Base-by-base conservation (phyloP, 2,888 invertebrate genomes). In the Machimus atricapillus region DNA sequence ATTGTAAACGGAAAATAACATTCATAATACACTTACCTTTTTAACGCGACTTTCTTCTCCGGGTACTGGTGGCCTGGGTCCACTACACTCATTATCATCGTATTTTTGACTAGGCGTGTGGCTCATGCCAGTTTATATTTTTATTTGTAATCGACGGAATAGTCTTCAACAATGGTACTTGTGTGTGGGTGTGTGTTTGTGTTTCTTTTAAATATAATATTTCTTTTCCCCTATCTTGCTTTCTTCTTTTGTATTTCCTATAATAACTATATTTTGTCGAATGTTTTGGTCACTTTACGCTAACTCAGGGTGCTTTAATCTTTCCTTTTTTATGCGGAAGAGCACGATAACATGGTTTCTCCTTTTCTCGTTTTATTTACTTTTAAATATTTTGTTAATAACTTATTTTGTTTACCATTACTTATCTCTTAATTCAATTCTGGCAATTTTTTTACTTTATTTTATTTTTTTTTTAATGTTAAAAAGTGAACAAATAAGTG, bases 1-100 rank as follows among this genome's bases (percentile, higher is more conserved):
- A 40, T 40, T 40, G 12, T 16, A 56, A 34, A 14, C 1, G 43
- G 43, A 46, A 46, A 46, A 46, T 19, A 66, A 73, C 27, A 66
- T 81, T 23, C 14, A 23, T 16, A 52, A 34, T 83, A 2, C 4
- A 37, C n/a, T 31, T 87, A 92, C 93, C 92, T 93, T 93, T 91
- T 91, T 92, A 91, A 90, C 90, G 88, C 92, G 91, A 90, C 92
- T 91, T 91, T 93, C 93, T 92, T 95, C 95, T 94, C 96, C 97
- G 91, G 96, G 95, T 92, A 97, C 96, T 91, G 97, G 97, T 93
- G 97, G 97, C 94, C 97, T 94, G 92, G 96, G 96, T 90, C 93
- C 93, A 92, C 92, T 92, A 91, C 92, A 91, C 91, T 93, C 93
- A 93, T 93, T 92, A 91, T 93, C 93, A 91, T 92, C 92, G 91